These are phyloP conservation scores for Trididemnum miniatum DNA, from an alignment of 23 tunicate species.

Conservation along the genomic window DNA sequence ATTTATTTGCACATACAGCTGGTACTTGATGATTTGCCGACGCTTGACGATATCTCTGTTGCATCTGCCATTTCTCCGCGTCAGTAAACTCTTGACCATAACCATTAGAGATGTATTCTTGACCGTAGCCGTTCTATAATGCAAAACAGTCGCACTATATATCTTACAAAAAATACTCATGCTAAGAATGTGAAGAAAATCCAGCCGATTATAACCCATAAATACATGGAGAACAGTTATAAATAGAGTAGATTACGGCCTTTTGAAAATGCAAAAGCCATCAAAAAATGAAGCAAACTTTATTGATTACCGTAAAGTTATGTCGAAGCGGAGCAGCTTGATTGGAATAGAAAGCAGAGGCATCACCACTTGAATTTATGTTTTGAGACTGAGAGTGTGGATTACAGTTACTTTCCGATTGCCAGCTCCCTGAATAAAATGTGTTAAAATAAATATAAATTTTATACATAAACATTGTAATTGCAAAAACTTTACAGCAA, in stretches of 20 bases:
- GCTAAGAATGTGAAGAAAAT: not conserved
- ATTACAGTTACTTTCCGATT: not conserved
- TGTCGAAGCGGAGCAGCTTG: not conserved
- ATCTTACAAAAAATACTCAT: not conserved
- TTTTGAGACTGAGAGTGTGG: not conserved
- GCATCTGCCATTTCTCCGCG: slow-evolving; percentile 76
- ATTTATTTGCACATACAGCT: slow-evolving; percentile 15
- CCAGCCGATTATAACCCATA: not conserved
- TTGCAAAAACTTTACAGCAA: too few species aligned
- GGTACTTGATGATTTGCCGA: not conserved
- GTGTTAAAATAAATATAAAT: too few species aligned
- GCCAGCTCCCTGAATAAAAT: slow-evolving; percentile 17
- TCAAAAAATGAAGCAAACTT: not conserved
- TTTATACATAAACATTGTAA: too few species aligned
- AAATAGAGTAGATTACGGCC: too few species aligned
- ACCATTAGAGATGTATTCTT: not conserved
- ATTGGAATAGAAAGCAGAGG: not conserved
- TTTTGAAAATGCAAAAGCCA: too few species aligned
- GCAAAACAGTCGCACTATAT: not conserved
- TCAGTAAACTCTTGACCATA: slow-evolving; percentile 35
- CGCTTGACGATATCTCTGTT: slow-evolving; percentile 31
- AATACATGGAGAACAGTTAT: not conserved
- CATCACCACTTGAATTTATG: slow-evolving; percentile 22
- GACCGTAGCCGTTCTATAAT: slow-evolving; percentile 10
- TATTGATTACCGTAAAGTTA: not conserved